Conservation (phyloP, 92 coral and sea anemone species). For the Virgularia gustaviana region DNA sequence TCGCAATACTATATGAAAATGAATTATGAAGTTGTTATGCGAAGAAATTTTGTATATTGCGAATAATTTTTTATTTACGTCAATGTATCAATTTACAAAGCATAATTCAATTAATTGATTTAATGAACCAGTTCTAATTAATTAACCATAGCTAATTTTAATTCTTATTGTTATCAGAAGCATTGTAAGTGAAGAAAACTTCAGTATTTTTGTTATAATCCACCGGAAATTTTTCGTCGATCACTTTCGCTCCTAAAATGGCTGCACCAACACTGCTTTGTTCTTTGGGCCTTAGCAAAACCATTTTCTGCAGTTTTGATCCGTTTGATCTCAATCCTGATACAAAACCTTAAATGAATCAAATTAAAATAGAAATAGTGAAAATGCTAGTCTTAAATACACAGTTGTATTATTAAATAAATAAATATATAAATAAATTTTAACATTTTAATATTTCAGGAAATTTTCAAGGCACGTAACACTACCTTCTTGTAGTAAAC, state of each 20-base stretch:
- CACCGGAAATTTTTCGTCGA: constrained; percentile 58
- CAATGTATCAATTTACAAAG: no score
- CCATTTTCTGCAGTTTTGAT: constrained; percentile 47
- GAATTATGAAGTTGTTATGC: no score
- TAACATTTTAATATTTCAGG: neutral
- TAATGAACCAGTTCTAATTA: no score
- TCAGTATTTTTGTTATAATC: constrained; percentile 69
- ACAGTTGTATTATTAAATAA: no score
- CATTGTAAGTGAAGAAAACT: constrained; percentile 47
- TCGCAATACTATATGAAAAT: no score
- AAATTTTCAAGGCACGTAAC: neutral
- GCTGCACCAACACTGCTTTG: constrained; percentile 93
- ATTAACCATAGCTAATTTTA: no score
- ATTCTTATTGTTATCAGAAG: no score
- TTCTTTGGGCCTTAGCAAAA: constrained; percentile 62
- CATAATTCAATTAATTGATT: no score
- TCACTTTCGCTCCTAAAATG: constrained; percentile 78
- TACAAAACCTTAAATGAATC: constrained; percentile 67
- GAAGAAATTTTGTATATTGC: no score
- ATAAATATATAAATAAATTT: neutral
- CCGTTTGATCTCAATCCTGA: constrained; percentile 45
- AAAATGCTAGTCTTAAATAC: no score
- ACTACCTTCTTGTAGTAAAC: constrained; percentile 76
- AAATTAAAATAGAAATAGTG: neutral
- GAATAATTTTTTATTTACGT: no score